phyloP scores from a whole-genome alignment of 2,113 vertebrate species.

The Corythoichthys intestinalis region DNA sequence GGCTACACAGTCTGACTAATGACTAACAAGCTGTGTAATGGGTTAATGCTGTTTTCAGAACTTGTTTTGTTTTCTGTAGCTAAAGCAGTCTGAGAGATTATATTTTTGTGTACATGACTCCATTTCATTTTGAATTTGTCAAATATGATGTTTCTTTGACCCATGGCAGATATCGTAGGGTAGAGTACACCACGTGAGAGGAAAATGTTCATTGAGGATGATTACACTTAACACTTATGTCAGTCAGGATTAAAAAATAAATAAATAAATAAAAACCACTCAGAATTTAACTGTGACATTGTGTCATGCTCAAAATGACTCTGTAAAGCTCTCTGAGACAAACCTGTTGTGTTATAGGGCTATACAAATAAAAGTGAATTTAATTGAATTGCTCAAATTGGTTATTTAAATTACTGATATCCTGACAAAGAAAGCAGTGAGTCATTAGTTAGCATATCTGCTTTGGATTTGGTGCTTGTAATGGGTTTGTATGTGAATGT shows the following conservation, averaged over 20 bases:
- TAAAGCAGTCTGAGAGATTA: not conserved
- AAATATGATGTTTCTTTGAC: not conserved
- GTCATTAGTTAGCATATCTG: too few species aligned
- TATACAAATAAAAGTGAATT: too few species aligned
- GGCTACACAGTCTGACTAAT: constrained; percentile 10
- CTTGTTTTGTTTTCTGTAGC: constrained; percentile 6
- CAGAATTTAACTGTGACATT: not conserved
- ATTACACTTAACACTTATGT: too few species aligned
- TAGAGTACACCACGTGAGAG: not conserved
- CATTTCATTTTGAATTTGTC: constrained; percentile 12
- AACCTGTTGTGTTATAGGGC: too few species aligned
- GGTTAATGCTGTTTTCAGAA: not conserved
- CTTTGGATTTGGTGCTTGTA: too few species aligned
- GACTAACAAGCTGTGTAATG: constrained; percentile 20
- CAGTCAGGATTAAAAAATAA: not conserved
- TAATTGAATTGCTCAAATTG: too few species aligned
- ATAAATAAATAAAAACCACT: not conserved
- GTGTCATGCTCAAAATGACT: too few species aligned
- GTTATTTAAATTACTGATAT: too few species aligned
- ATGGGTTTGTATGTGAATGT: too few species aligned
- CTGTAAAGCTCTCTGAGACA: too few species aligned
- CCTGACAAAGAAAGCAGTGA: too few species aligned
- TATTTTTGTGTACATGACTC: not conserved
- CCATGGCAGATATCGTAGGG: not conserved
- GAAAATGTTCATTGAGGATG: too few species aligned